Evolutionary conservation across 2,113 vertebrate species (phyloP).

Genomic region (Ailurus styani): DNA sequence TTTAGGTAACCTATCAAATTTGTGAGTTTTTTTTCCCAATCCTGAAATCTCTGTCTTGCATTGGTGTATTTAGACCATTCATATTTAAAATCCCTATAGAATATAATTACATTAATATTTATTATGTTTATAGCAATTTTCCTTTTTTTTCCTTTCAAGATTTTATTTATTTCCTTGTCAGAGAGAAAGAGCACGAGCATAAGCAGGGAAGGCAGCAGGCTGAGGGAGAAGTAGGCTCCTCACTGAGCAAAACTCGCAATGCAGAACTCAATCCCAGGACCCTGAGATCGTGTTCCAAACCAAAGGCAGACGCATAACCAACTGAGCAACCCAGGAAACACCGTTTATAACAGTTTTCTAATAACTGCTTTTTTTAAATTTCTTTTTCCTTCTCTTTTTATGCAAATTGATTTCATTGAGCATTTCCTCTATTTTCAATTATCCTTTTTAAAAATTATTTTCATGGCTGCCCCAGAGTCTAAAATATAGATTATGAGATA

Average conservation of each 20-base stretch:
- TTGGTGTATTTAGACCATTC: background rate
- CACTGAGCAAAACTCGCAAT: too few species aligned
- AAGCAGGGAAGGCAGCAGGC: too few species aligned
- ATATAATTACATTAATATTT: background rate
- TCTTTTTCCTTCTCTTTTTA: background rate
- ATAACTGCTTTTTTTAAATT: background rate
- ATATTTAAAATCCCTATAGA: background rate
- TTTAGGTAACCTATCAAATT: background rate
- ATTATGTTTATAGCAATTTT: too few species aligned
- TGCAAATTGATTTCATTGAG: background rate
- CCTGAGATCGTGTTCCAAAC: background rate
- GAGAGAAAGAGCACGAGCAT: too few species aligned
- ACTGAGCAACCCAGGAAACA: background rate
- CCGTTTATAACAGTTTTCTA: background rate
- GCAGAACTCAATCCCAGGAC: background rate
- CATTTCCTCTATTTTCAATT: background rate
- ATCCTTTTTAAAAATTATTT: background rate
- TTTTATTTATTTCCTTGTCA: too few species aligned
- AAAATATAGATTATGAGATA: background rate
- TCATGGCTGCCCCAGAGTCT: background rate
- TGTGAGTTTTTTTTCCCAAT: background rate
- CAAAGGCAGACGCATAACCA: background rate
- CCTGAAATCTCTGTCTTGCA: background rate
- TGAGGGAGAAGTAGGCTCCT: too few species aligned
- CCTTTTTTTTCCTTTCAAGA: too few species aligned